Evolutionary conservation across 2,113 vertebrate genomes (phyloP), one percentile per base, ranked within the genome.

Genomic region (Fukomys damarensis): DNA sequence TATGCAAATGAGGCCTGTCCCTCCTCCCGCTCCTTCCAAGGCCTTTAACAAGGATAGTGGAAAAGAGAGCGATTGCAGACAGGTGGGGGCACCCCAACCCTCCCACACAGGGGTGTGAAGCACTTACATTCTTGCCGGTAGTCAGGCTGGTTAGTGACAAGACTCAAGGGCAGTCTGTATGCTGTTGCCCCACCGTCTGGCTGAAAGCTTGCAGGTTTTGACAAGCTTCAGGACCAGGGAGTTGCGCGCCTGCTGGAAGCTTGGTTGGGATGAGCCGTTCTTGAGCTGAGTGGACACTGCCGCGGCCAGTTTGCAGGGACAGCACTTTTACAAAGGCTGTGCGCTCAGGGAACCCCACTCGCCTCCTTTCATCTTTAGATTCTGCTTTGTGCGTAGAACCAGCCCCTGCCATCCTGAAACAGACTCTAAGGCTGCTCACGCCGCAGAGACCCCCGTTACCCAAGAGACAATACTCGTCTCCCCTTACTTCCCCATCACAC

Each of bases 301-400:
- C 80, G 54, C 11, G 13, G n/a, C 93, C 5, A 11, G 68, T 80
- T 30, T 56, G 16, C 41, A 26, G 56, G 74, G 72, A 7, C 1
- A 0, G 17, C 0, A 0, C 80, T 74, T 74, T 38, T 28, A 83
- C 54, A 30, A 66, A 19, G 17, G 22, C 0, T 24, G 20, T 2
- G 0, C 59, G 4, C 28, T 1, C 24, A 3, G 38, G 11, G 72
- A 65, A 72, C 41, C 5, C 54, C 26, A 22, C 32, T 43, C 52
- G 89, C 14, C 79, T 81, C n/a, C 87, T 61, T 19, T 43, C 13
- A 13, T 70, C 56, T 41, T 4, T 3, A 13, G n/a, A 5, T 28
- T 43, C 52, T 77, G 84, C 63, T 58, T 46, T 0, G 0, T n/a
- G 76, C 38, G 24, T 32, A 80, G 90, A 83, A 46, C 43, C 35